Percentiles rank a stretch among this genome's conserved stretches.
phyloP scores from a whole-genome alignment of 2,888 invertebrate species.

The Nowickia ferox region DNA sequence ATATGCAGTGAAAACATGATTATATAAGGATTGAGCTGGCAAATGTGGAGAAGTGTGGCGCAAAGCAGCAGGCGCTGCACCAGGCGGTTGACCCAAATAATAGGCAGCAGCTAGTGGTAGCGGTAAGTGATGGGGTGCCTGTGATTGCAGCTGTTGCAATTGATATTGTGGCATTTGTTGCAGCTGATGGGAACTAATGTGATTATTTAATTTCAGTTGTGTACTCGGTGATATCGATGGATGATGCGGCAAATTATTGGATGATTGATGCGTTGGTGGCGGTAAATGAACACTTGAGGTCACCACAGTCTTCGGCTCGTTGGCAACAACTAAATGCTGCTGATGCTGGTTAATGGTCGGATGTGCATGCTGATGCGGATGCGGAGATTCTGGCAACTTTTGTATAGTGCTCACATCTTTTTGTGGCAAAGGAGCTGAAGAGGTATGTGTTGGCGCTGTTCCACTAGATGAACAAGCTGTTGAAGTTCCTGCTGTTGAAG shows the following conservation, averaged over 20 bases:
- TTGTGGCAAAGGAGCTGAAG: conserved; percentile 43
- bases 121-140: conserved; percentile 62
- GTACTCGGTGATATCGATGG: conserved; percentile 80
- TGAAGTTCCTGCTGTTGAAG: conserved; percentile 63
- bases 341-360: conserved; percentile 58
- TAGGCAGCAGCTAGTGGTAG: conserved; percentile 72
- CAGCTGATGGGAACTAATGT: conserved; percentile 80
- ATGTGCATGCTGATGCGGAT: conserved; percentile 2
- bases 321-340: conserved; percentile 32
- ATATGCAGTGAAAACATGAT: conserved; percentile 73
- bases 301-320: conserved; percentile 37
- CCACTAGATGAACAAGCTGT: neutral
- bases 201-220: conserved; percentile 80
- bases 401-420: conserved; percentile 63
- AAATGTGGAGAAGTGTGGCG: conserved; percentile 65
- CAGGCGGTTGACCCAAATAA: conserved; percentile 76
- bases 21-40: conserved; percentile 74
- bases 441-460: conserved; percentile 70
- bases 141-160: conserved; percentile 74
- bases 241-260: conserved; percentile 70
- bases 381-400: conserved; percentile 63
- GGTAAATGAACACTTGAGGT: conserved; percentile 56
- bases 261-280: conserved; percentile 48
- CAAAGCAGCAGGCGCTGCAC: conserved; percentile 37
- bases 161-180: conserved; percentile 78